Base-by-base conservation (phyloP, 2,797 vertebrate genomes). In the Nyctalus aviator region DNA sequence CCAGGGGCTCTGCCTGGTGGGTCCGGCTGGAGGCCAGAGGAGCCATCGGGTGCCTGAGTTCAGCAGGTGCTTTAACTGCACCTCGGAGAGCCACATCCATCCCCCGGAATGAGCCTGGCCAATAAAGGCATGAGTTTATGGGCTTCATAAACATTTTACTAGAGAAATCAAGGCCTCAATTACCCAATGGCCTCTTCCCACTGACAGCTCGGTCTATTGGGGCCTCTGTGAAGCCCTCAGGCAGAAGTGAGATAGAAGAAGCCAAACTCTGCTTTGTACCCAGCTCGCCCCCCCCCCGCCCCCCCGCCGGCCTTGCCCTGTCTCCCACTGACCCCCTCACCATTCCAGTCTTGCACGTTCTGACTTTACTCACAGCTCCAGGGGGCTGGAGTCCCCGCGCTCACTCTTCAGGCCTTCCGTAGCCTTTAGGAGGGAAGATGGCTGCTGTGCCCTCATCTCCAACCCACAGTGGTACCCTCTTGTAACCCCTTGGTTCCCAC, bases 141-240 rank as follows among this genome's bases (percentile, higher is more conserved):
- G 97, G 98, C 97, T 98, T 98, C 98, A 97, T 98, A 98, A 98
- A 98, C 97, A 98, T 98, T 98, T 98, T 98, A 98, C 98, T 98
- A 97, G 98, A 97, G 98, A 98, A 98, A 98, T 97, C 96, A 97
- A 97, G 97, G 97, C 94, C 91, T 97, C 96, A 95, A 97, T 98
- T 97, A 97, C 97, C 72, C 84, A 88, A 90, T n/a, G 90, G 96
- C 98, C 98, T 98, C 97, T 98, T 97, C 98, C 95, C 97, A 94
- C 96, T 94, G 98, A 97, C 96, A 96, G 76, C 23, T 11, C 64
- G 55, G 76, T 97, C 97, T 96, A 35, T 25, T 78, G 86, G 41
- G 91, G 96, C 96, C 96, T 97, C 96, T 97, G 48, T 87, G 97
- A 90, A 98, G 97, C 32, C 96, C 78, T 8, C 76, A 44, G 82